Evolutionary conservation across 2,113 vertebrate species (phyloP), one percentile per base, ranked within the genome.

Genomic region (Campylomormyrus tamandua): DNA sequence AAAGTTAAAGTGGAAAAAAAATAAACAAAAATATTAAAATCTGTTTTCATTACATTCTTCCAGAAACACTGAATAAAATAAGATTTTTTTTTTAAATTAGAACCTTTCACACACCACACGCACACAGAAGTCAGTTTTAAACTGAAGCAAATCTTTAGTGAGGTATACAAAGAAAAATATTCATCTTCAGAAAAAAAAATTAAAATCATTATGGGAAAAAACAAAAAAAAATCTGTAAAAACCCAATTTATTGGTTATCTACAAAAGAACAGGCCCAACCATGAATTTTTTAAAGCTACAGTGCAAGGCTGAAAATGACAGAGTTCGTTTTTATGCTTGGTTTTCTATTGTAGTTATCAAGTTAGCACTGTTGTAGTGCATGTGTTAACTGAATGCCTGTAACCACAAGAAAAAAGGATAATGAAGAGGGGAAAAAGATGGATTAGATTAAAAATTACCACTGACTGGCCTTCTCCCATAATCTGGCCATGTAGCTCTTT

Each of bases 401-500:
- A 89, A 90, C 86, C 39, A 66, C 83, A 86, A 80, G 50, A 87
- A 80, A 50, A 85, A 90, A 89, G 88, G 46, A 87, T 90, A 88
- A 90, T 89, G 31, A 89, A 90, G 77, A 92, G 87, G 84, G 42
- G 85, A 74, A 74, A 89, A 77, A 91, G 42, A 84, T 49, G 84
- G 24, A 56, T 80, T 80, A 80, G n/a, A 87, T 80, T 84, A 90
- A 90, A 89, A 90, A 88, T 46, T 49, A 90, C 53, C 90, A 87
- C 21, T 87, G 90, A 86, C 92, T 89, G 92, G 91, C 92, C 92
- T 91, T 90, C 90, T 88, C 90, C 89, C 56, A 92, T 83, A 91
- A 90, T 93, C 6, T 88, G 90, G 87, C 89, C 89, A 90, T 91
- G 90, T 50, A 91, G 90, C 91, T 77, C 83, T 91, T 91, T 92